These are phyloP conservation scores for Anthoptus insignis DNA, from an alignment of 2,888 invertebrate species.

Conservation along the genomic window DNA sequence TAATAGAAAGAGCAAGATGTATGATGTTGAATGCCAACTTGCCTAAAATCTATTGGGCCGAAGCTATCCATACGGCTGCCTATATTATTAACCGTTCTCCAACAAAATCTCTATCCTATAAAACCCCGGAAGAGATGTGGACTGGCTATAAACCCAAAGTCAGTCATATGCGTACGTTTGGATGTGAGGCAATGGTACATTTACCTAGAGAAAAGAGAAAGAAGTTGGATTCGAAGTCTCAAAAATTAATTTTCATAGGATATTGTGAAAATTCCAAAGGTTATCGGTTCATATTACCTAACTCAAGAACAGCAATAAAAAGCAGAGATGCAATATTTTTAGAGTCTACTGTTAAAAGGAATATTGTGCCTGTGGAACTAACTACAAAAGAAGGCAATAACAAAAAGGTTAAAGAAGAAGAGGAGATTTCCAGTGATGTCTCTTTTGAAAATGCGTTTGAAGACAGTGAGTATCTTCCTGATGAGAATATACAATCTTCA, in stretches of 20 bases:
- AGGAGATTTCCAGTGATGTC: not conserved
- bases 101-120: slow-evolving; percentile 39
- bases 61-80: slow-evolving; percentile 43
- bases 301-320: slow-evolving; percentile 21
- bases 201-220: slow-evolving; percentile 45
- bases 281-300: slow-evolving; percentile 48
- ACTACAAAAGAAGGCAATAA: not conserved
- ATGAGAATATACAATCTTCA: not conserved
- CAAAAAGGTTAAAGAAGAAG: not conserved
- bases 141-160: slow-evolving; percentile 56
- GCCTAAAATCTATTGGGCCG: slow-evolving; percentile 46
- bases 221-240: slow-evolving; percentile 54
- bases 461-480: not conserved
- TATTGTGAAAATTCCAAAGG: slow-evolving; percentile 58
- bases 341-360: slow-evolving; percentile 33
- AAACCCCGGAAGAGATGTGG: slow-evolving; percentile 58
- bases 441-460: not conserved
- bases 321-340: slow-evolving; percentile 39
- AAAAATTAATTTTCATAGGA: slow-evolving; percentile 58
- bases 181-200: slow-evolving; percentile 52
- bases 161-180: slow-evolving; percentile 58
- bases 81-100: slow-evolving; percentile 43
- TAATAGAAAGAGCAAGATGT: slow-evolving; percentile 43
- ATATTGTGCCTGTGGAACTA: slow-evolving; percentile 30
- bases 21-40: slow-evolving; percentile 44